phyloP scores from a whole-genome alignment of 2,797 vertebrate species.

The Coluber constrictor region DNA sequence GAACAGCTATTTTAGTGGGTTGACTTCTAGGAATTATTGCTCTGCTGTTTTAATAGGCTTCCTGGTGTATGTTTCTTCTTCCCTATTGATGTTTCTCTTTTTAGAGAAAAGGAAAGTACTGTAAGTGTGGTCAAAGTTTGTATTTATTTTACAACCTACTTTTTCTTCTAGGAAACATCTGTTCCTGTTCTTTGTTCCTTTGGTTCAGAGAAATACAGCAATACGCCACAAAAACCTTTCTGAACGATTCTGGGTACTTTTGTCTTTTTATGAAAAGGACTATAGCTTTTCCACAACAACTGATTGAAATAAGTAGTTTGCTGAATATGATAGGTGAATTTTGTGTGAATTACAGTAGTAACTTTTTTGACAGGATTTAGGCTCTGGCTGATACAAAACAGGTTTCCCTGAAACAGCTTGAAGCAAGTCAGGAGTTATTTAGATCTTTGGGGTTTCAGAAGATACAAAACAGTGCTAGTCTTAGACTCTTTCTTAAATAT shows the following conservation, averaged over 20 bases:
- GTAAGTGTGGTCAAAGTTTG: not conserved
- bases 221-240: not conserved
- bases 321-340: not conserved
- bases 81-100: not conserved
- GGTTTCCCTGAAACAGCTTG: not conserved
- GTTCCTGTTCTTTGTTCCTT: not conserved
- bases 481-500: not conserved
- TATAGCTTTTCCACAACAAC: not conserved
- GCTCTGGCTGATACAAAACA: not conserved
- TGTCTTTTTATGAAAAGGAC: not conserved
- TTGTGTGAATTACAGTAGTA: not conserved
- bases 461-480: not conserved
- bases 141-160: not conserved
- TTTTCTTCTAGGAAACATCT: conserved; percentile 9
- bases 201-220: not conserved
- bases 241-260: not conserved
- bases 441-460: not conserved
- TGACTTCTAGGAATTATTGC: conserved; percentile 11
- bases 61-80: not conserved
- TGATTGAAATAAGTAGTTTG: not conserved
- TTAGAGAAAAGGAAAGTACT: not conserved
- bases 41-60: not conserved
- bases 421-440: not conserved
- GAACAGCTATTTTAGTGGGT: rapidly evolving
- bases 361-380: not conserved